Evolutionary conservation across 2,113 vertebrate genomes (phyloP).

Genomic region (Eurystomus gularis): DNA sequence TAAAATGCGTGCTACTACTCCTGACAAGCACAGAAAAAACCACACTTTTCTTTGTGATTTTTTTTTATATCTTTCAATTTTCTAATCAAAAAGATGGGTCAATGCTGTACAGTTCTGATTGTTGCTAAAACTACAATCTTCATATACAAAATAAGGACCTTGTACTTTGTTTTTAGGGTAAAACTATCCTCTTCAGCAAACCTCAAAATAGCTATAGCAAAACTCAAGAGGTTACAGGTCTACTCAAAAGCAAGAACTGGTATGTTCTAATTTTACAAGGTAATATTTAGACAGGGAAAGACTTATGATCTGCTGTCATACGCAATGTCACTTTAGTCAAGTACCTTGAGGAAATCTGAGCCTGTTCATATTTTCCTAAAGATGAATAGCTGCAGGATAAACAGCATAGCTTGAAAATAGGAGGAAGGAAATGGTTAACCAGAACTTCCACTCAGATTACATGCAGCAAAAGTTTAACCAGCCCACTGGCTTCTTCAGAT

Average conservation of each 20-base stretch:
- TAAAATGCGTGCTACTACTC: neutral
- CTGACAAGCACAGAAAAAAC: neutral
- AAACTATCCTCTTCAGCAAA: neutral
- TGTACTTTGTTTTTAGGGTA: neutral
- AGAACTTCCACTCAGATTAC: neutral
- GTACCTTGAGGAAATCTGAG: neutral
- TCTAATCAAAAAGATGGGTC: neutral
- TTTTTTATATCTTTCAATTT: neutral
- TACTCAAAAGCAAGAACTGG: neutral
- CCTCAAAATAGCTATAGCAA: neutral
- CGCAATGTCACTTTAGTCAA: neutral
- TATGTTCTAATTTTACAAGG: neutral
- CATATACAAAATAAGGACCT: neutral
- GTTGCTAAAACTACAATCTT: neutral
- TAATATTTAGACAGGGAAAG: neutral
- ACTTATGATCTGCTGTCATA: neutral
- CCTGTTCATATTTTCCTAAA: neutral
- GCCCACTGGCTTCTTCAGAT: neutral
- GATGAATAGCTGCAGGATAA: neutral
- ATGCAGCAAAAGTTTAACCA: neutral
- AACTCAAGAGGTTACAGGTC: neutral
- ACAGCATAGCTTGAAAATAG: neutral
- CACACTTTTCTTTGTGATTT: neutral
- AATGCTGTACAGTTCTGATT: neutral
- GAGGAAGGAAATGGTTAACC: neutral